phyloP scores from a whole-genome alignment of 1,140 invertebrate species.

The Ceratina australensis region DNA sequence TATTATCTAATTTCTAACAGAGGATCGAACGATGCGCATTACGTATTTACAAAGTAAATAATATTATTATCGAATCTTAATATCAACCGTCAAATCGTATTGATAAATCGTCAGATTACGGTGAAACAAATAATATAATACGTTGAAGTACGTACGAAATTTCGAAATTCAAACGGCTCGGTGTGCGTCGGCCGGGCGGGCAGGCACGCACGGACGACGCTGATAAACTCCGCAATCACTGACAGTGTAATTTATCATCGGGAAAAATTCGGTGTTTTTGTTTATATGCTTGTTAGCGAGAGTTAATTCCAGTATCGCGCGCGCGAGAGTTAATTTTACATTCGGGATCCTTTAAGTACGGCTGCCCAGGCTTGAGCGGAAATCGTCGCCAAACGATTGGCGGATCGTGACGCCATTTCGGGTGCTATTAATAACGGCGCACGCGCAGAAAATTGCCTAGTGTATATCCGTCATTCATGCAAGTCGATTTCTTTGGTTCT shows the following conservation, averaged over 20 bases:
- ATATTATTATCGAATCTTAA: too few species aligned
- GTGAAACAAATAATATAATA: background rate
- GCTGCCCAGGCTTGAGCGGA: slow-evolving; percentile 49
- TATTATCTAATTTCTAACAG: too few species aligned
- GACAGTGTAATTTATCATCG: slow-evolving; percentile 40
- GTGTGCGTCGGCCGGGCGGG: background rate
- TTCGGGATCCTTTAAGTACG: slow-evolving; percentile 33
- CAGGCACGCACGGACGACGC: background rate
- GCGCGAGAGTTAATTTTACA: slow-evolving; percentile 60
- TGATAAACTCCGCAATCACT: slow-evolving; percentile 33
- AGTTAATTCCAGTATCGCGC: slow-evolving; percentile 57
- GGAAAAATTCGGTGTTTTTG: slow-evolving; percentile 40
- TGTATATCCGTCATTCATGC: slow-evolving; percentile 77
- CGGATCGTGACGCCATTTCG: slow-evolving; percentile 64
- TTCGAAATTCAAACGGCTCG: slow-evolving; percentile 13
- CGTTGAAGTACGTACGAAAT: background rate
- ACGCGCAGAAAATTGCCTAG: slow-evolving; percentile 60
- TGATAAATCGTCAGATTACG: background rate
- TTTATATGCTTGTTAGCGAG: slow-evolving; percentile 40
- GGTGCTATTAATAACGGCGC: slow-evolving; percentile 75
- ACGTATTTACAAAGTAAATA: too few species aligned
- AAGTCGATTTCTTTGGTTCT: slow-evolving; percentile 75
- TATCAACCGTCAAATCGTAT: too few species aligned
- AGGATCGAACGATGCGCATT: too few species aligned
- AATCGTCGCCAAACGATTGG: slow-evolving; percentile 63